A percentile compares a stretch with the other conserved stretches of the same genome.
Evolutionary conservation across 2,113 vertebrate species (phyloP).

Genomic region (Sceloporus undulatus): DNA sequence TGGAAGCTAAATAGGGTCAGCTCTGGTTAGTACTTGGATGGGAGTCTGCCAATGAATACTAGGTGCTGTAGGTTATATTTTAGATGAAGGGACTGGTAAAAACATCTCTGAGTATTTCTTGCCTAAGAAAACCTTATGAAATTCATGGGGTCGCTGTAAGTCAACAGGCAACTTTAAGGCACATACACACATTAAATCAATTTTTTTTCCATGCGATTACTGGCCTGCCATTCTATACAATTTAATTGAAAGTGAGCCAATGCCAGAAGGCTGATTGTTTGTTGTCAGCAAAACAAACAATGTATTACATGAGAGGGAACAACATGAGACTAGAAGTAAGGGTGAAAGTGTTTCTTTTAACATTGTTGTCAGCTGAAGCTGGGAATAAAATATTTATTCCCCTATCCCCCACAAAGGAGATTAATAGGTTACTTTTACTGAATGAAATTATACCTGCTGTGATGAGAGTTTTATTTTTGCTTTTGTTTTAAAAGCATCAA

Average conservation of each 20-base stretch:
- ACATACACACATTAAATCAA: constrained; percentile 46
- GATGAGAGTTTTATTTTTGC: constrained; percentile 16
- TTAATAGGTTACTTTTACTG: constrained; percentile 36
- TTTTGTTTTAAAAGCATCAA: not conserved
- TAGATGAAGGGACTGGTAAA: too few species aligned
- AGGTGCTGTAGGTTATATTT: too few species aligned
- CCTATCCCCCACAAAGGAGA: not conserved
- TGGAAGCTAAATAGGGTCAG: too few species aligned
- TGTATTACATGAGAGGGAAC: constrained; percentile 38
- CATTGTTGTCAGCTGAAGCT: not conserved
- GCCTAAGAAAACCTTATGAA: too few species aligned
- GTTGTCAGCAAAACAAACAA: constrained; percentile 74
- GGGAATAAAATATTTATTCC: constrained; percentile 61
- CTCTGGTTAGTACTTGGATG: too few species aligned
- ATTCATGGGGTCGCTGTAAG: too few species aligned
- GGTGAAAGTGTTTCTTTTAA: constrained; percentile 46
- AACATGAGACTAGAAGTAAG: constrained; percentile 49
- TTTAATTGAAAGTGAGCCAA: constrained; percentile 76
- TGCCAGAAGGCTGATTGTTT: constrained; percentile 67
- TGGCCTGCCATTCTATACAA: constrained; percentile 56
- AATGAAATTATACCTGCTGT: not conserved
- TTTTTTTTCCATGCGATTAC: constrained; percentile 64
- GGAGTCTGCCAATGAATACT: too few species aligned
- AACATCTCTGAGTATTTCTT: too few species aligned
- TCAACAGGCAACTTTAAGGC: too few species aligned